Evolutionary conservation across 2,797 vertebrate species (phyloP).

Genomic region (Caiman crocodilus): DNA sequence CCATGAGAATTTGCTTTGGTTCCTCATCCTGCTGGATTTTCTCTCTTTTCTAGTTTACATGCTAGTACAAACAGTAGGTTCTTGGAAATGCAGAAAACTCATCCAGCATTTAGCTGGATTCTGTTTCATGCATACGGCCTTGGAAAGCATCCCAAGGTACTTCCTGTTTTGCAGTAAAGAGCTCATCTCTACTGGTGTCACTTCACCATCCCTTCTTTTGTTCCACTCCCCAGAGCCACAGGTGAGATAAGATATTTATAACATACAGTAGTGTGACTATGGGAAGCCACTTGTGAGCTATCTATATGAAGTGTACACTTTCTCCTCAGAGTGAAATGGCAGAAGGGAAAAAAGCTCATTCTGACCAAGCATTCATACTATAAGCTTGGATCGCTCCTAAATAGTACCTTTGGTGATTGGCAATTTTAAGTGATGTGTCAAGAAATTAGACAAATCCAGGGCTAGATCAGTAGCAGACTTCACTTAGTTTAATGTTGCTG

Average conservation of each 20-base stretch:
- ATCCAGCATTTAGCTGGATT: not conserved
- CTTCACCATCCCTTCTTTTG: not conserved
- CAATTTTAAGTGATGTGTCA: not conserved
- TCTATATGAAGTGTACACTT: fast-evolving
- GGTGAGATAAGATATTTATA: not conserved
- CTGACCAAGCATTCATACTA: not conserved
- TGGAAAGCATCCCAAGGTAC: conserved; percentile 24
- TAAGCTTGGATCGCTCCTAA: not conserved
- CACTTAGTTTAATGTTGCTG: not conserved
- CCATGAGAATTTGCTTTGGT: not conserved
- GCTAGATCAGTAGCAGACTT: not conserved
- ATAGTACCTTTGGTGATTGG: not conserved
- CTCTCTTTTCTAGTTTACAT: not conserved
- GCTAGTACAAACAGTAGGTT: not conserved
- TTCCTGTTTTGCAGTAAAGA: conserved; percentile 11
- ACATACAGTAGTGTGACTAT: not conserved
- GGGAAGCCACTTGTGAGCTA: not conserved
- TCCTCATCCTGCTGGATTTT: not conserved
- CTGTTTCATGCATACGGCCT: not conserved
- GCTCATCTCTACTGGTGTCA: not conserved
- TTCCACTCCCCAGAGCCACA: not conserved
- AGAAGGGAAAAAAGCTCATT: not conserved
- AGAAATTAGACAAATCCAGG: not conserved
- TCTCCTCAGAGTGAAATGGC: not conserved
- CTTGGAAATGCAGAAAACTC: not conserved